phyloP scores from a whole-genome alignment of 2,113 vertebrate species.

The Eulemur rufifrons region DNA sequence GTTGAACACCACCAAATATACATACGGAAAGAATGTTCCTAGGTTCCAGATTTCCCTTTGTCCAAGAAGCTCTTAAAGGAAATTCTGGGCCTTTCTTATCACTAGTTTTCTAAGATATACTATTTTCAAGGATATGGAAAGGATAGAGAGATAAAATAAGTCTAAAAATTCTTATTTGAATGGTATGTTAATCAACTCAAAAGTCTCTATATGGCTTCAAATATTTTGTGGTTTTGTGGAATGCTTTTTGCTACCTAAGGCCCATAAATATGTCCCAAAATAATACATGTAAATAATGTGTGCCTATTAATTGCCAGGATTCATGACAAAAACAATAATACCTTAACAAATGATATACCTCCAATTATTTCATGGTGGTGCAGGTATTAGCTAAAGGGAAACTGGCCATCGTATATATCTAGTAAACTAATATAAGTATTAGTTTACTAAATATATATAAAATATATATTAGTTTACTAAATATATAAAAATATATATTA shows the following conservation, averaged over 20 bases:
- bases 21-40: neutral
- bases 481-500: no score
- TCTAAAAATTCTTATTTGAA: neutral
- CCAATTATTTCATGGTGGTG: neutral
- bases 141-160: neutral
- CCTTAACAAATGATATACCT: neutral
- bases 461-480: no score
- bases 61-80: neutral
- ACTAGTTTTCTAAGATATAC: neutral
- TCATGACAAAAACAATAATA: neutral
- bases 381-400: neutral
- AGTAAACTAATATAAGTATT: no score
- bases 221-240: neutral
- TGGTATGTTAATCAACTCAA: neutral
- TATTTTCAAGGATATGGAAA: neutral
- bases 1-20: neutral
- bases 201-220: neutral
- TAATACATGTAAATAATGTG: neutral
- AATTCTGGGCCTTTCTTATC: neutral
- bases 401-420: no score
- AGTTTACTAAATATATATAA: neutral
- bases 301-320: neutral
- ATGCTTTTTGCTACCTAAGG: neutral
- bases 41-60: neutral
- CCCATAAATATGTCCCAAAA: neutral